Evolutionary conservation across 2,888 invertebrate species (phyloP), one percentile per base, ranked within the genome.

Genomic region (Melipona beecheii): DNA sequence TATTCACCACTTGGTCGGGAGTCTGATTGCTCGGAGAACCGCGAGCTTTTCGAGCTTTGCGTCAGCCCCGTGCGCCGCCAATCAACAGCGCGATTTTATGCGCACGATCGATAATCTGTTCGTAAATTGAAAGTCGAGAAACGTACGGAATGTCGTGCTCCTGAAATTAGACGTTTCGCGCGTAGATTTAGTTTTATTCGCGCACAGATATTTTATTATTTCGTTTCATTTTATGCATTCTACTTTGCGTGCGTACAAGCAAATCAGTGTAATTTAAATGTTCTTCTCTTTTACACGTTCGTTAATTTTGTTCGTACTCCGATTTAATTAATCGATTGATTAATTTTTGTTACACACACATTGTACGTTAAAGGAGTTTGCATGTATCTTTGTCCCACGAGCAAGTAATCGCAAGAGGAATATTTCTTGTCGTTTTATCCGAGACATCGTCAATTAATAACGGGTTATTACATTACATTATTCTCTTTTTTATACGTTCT

Each of bases 1-100:
- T 84, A 84, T 84, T 87, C 86, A 81, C 74, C 79, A 76, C 83
- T 75, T 77, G 82, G 78, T 79, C 81, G 84, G 85, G 79, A 84
- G 86, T 87, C 83, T 87, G 70, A 49, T 71, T 72, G 69, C 65
- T 62, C 69, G 70, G n/a, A 24, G 74, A 79, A 78, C 74, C 54
- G 50, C 71, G n/a, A 54, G 76, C 76, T 76, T 70, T 71, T 64
- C 76, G 75, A 75, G 75, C 76, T 79, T 74, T 71, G 71, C 62
- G 52, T 76, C 70, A 9, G 76, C 52, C 70, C 73, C 76, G 81
- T 56, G 78, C 21, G 73, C 71, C 78, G 78, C 74, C 75, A 80
- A 80, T 77, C 80, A 69, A 36, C 75, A 52, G 75, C 78, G 78
- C 58, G 69, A 80, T 80, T 75, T 75, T 74, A 60, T 83, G 78